Percentiles rank a stretch among this genome's conserved stretches.
Evolutionary conservation across 2,888 invertebrate genomes (phyloP).

Genomic region (Subacronicta megacephala): DNA sequence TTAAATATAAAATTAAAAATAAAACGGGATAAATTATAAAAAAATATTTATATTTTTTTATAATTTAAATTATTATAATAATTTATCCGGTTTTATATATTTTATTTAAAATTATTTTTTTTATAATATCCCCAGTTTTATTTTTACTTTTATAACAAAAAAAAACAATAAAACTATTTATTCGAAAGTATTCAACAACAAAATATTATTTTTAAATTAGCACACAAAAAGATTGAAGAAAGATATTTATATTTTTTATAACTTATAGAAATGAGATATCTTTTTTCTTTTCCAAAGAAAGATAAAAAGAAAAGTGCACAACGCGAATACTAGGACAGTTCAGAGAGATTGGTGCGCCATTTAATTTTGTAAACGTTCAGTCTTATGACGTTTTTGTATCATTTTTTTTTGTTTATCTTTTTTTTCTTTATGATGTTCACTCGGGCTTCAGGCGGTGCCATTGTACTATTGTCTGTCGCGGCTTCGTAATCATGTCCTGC

Average conservation of each 20-base stretch:
- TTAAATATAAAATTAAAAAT: no score
- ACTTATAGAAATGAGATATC: neutral
- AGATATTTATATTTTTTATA: no score
- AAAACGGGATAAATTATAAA: neutral
- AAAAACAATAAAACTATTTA: neutral
- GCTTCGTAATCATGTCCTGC: constrained; percentile 99
- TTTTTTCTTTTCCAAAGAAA: constrained; percentile 12
- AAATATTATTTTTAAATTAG: no score
- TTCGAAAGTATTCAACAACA: no score
- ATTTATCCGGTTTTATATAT: no score
- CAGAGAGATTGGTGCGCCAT: constrained; percentile 65
- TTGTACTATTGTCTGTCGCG: constrained; percentile 97
- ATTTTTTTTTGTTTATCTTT: constrained; percentile 50
- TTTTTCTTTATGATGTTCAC: constrained; percentile 84
- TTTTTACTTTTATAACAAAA: no score
- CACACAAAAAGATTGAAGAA: neutral
- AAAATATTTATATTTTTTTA: no score
- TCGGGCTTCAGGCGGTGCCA: constrained; percentile 99
- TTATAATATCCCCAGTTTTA: no score
- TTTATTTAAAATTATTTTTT: no score
- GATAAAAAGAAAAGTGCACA: constrained; percentile 36
- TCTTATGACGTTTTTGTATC: constrained; percentile 85
- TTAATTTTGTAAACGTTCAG: constrained; percentile 83
- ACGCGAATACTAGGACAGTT: constrained; percentile 57
- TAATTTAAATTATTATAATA: no score